These are phyloP conservation scores for Poecilia velifera DNA, from an alignment of 2,797 vertebrate species.

Conservation along the genomic window DNA sequence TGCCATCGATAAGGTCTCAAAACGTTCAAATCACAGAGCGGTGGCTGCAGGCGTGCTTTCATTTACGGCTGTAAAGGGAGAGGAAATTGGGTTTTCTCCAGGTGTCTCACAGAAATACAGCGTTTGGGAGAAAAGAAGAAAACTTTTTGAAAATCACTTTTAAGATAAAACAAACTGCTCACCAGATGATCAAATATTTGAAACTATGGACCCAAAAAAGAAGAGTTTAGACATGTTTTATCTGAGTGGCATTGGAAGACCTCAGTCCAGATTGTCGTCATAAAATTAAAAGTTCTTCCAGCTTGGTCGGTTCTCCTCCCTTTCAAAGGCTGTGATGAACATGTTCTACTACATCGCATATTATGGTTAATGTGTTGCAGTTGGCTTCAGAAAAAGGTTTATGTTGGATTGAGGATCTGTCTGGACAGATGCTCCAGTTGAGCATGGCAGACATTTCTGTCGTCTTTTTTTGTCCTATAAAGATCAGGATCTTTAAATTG, in stretches of 20 bases:
- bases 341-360: neutral
- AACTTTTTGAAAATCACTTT: neutral
- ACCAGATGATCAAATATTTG: neutral
- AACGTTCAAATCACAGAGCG: constrained; percentile 5
- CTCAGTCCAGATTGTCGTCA: neutral
- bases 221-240: neutral
- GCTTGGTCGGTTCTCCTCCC: neutral
- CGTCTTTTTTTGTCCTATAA: neutral
- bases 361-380: neutral
- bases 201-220: neutral
- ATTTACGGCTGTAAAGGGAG: constrained; percentile 15
- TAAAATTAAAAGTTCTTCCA: neutral
- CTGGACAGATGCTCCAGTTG: neutral
- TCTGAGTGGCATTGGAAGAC: neutral
- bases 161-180: neutral
- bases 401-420: neutral
- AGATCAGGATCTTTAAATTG: neutral
- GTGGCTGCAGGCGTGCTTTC: constrained; percentile 7
- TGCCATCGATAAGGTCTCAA: constrained; percentile 22
- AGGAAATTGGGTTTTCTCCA: constrained; percentile 10
- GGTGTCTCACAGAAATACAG: neutral
- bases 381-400: neutral
- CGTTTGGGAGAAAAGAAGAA: neutral
- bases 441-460: neutral
- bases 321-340: neutral